Conservation (phyloP, 1,140 invertebrate species). For the Thaumatotibia leucotreta region DNA sequence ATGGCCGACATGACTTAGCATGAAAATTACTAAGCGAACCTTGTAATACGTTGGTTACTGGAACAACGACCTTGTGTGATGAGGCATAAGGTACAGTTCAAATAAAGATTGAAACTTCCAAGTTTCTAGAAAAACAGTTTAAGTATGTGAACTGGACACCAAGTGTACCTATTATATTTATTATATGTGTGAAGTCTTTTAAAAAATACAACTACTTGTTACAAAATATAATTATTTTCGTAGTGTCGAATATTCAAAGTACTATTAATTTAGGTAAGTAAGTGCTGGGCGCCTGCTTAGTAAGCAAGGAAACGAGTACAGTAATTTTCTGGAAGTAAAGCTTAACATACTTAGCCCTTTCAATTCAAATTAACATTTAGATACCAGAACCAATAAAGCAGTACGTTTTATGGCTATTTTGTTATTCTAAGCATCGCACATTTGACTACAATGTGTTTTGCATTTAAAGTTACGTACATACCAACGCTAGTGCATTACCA, state of each 20-base stretch:
- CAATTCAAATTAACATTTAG: background rate
- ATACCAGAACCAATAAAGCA: background rate
- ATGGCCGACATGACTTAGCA: slow-evolving; percentile 26
- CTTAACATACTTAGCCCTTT: background rate
- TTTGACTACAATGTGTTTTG: background rate
- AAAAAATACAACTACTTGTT: too few species aligned
- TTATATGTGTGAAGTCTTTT: too few species aligned
- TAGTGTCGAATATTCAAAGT: too few species aligned
- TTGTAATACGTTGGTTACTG: background rate
- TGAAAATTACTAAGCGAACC: slow-evolving; percentile 19
- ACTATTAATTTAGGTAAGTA: too few species aligned
- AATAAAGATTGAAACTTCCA: background rate
- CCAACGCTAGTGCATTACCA: background rate
- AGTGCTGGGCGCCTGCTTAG: too few species aligned
- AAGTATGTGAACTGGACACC: too few species aligned
- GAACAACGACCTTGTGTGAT: background rate
- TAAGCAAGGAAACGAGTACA: background rate
- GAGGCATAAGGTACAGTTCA: background rate
- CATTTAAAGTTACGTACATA: background rate
- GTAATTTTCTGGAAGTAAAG: background rate
- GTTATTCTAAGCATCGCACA: slow-evolving; percentile 9
- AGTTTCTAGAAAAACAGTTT: background rate
- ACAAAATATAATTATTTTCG: too few species aligned
- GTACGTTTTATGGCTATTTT: slow-evolving; percentile 3
- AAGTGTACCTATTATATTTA: too few species aligned